Percentiles rank a stretch among this genome's conserved stretches.
Conservation (phyloP, 2,888 invertebrate species). For the Papilio gigon region DNA sequence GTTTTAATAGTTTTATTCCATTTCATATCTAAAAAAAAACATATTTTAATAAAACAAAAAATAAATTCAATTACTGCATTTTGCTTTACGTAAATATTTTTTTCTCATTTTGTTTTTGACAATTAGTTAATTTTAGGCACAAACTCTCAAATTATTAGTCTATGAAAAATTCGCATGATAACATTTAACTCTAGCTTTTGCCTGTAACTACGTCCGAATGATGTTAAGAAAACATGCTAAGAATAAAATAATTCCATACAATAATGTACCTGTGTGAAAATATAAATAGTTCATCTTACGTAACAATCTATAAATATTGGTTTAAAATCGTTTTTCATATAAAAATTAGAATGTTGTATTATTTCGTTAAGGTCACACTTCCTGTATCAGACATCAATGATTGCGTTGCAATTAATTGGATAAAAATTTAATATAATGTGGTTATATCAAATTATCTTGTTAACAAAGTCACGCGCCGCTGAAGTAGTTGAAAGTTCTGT, state of each 20-base stretch:
- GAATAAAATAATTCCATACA: too few relatives aligned
- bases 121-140: conserved; percentile 5
- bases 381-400: background rate
- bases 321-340: too few relatives aligned
- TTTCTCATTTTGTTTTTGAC: background rate
- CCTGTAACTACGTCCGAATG: too few relatives aligned
- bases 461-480: conserved; percentile 23
- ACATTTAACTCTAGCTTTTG: background rate
- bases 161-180: background rate
- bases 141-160: conserved; percentile 8
- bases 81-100: background rate
- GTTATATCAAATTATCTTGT: conserved; percentile 20
- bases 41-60: conserved; percentile 4
- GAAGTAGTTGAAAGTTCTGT: conserved; percentile 29
- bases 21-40: too few relatives aligned
- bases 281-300: too few relatives aligned
- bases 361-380: too few relatives aligned
- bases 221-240: too few relatives aligned
- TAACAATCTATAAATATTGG: too few relatives aligned
- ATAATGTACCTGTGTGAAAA: too few relatives aligned
- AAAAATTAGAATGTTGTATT: too few relatives aligned
- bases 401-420: background rate
- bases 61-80: conserved; percentile 15
- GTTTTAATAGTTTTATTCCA: too few relatives aligned
- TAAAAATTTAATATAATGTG: background rate